Conservation (phyloP, 2,113 vertebrate species). For the Coptodon bakossiorum region DNA sequence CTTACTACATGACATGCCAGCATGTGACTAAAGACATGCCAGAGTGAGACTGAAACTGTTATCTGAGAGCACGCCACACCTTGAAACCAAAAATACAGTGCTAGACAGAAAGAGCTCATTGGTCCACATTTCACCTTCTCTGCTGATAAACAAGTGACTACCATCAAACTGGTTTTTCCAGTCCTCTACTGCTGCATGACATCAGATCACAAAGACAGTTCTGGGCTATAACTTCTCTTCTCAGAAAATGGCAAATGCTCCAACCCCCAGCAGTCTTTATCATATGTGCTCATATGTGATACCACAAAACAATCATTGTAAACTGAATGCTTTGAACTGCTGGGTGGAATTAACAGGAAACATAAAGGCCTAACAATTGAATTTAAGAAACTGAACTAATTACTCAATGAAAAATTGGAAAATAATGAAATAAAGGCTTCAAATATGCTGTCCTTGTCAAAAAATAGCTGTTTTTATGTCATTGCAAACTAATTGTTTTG, state of each 20-base stretch:
- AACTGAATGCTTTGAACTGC: neutral
- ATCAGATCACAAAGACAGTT: neutral
- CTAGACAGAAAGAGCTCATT: neutral
- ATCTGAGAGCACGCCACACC: slow-evolving; percentile 43
- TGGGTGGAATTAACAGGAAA: neutral
- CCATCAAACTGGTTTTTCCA: slow-evolving; percentile 28
- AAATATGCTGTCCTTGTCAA: neutral
- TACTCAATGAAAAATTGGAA: neutral
- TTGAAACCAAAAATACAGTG: slow-evolving; percentile 47
- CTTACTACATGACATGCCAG: neutral
- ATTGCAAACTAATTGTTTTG: neutral
- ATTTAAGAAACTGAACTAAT: neutral
- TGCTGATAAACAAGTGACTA: neutral
- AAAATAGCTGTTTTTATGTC: neutral
- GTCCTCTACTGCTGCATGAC: neutral
- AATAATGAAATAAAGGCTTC: neutral
- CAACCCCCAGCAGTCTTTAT: neutral
- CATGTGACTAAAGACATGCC: neutral
- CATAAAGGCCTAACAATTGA: neutral
- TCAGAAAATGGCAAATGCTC: neutral
- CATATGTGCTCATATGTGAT: neutral
- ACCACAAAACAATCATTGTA: neutral
- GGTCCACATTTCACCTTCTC: neutral
- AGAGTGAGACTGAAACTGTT: slow-evolving; percentile 12
- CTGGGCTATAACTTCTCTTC: neutral